Evolutionary conservation across 2,113 vertebrate species (phyloP).

Genomic region (Addax nasomaculatus): DNA sequence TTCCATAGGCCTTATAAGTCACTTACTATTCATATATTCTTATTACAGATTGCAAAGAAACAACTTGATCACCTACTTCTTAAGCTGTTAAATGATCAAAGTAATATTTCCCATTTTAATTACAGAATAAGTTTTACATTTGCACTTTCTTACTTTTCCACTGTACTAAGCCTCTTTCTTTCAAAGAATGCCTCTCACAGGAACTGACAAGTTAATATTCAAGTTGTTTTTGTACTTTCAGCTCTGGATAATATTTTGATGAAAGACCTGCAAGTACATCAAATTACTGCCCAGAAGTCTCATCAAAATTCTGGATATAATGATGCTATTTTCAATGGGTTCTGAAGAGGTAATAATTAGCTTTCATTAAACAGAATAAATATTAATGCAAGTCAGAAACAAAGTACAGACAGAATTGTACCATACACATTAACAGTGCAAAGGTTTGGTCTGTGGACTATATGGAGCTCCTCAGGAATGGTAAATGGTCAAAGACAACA

Average conservation of each 20-base stretch:
- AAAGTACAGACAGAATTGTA: background rate
- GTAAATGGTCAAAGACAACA: background rate
- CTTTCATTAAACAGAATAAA: slow-evolving; percentile 43
- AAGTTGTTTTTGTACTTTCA: background rate
- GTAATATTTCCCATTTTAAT: slow-evolving; percentile 3
- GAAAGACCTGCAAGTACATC: background rate
- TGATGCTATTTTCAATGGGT: background rate
- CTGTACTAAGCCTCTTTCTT: background rate
- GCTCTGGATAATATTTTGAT: background rate
- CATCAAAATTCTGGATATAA: slow-evolving; percentile 26
- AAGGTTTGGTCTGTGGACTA: background rate
- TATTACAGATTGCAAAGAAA: background rate
- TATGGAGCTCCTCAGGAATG: background rate
- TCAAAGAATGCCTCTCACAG: background rate
- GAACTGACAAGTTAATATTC: background rate
- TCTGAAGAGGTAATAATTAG: slow-evolving; percentile 34
- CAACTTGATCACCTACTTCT: background rate
- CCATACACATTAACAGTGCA: background rate
- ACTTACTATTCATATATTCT: background rate
- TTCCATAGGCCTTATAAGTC: background rate
- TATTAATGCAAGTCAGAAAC: slow-evolving; percentile 27
- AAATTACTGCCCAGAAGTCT: slow-evolving; percentile 2
- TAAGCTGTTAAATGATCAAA: slow-evolving; percentile 8
- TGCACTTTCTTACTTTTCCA: background rate
- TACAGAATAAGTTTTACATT: background rate